These are phyloP conservation scores for Dryococelus australis DNA, from an alignment of 2,888 invertebrate genomes.

Conservation along the genomic window DNA sequence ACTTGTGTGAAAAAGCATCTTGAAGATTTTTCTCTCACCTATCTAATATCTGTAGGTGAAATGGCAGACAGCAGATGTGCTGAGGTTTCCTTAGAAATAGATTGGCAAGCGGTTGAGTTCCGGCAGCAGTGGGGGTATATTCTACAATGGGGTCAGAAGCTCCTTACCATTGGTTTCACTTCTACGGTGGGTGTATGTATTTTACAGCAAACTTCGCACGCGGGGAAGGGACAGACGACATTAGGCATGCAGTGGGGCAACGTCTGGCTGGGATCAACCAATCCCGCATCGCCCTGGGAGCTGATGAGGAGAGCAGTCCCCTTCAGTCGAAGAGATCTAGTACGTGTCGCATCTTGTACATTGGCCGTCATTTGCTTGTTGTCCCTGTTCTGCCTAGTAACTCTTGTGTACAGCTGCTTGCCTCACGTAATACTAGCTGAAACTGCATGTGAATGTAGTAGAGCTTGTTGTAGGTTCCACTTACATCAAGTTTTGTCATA, in stretches of 20 bases:
- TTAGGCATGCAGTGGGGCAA: conserved; percentile 53
- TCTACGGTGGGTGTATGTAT: conserved; percentile 37
- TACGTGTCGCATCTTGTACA: conserved; percentile 64
- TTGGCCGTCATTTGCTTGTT: background rate
- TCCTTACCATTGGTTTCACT: background rate
- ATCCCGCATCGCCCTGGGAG: conserved; percentile 59
- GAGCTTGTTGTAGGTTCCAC: too few species aligned
- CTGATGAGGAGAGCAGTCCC: conserved; percentile 83
- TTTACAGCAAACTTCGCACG: conserved; percentile 57
- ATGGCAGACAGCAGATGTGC: too few species aligned
- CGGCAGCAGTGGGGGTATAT: too few species aligned
- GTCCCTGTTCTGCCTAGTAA: background rate
- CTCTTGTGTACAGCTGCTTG: background rate
- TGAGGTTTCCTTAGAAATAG: too few species aligned
- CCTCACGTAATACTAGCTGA: background rate
- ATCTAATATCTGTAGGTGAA: too few species aligned
- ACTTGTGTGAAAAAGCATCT: too few species aligned
- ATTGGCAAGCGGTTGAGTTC: too few species aligned
- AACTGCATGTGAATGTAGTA: background rate
- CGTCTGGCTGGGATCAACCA: conserved; percentile 54
- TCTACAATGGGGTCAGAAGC: too few species aligned
- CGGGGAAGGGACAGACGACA: conserved; percentile 52
- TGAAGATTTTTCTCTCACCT: too few species aligned
- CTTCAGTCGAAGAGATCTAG: conserved; percentile 84
- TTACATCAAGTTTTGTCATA: too few species aligned